Percentiles rank a stretch among this genome's conserved stretches.
phyloP scores from a whole-genome alignment of 1,140 invertebrate species.

The Cherax destructor region DNA sequence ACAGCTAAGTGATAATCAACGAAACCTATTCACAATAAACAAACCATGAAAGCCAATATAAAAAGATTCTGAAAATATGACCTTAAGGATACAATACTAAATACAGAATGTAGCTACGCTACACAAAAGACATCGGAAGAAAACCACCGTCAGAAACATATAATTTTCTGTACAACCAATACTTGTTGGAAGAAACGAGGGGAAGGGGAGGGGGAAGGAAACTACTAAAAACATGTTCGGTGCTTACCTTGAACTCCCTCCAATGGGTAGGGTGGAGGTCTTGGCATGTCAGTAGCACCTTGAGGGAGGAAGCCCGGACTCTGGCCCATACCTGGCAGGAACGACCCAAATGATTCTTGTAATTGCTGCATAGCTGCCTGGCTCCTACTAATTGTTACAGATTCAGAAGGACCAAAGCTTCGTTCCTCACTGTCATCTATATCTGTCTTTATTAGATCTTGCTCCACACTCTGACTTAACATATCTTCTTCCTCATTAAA shows the following conservation, averaged over 20 bases:
- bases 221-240: background rate
- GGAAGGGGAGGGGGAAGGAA: no score
- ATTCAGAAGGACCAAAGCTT: slow-evolving; percentile 63
- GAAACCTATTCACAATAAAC: background rate
- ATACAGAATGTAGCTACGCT: no score
- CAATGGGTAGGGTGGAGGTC: slow-evolving; percentile 69
- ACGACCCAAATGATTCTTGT: slow-evolving; percentile 70
- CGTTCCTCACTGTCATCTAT: slow-evolving; percentile 57
- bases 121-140: no score
- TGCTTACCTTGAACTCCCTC: slow-evolving; percentile 71
- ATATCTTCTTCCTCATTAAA: slow-evolving; percentile 72
- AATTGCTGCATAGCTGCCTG: slow-evolving; percentile 71
- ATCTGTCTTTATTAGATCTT: slow-evolving; percentile 63
- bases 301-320: slow-evolving; percentile 71
- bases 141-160: no score
- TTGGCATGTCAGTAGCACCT: slow-evolving; percentile 69
- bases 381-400: slow-evolving; percentile 69
- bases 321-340: slow-evolving; percentile 71
- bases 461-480: slow-evolving; percentile 63
- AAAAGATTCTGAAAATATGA: no score
- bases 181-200: no score
- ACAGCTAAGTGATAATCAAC: no score
- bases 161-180: no score
- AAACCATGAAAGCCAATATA: background rate
- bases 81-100: no score